phyloP scores from a whole-genome alignment of 2,797 vertebrate genomes.

The Meda fulgida region DNA sequence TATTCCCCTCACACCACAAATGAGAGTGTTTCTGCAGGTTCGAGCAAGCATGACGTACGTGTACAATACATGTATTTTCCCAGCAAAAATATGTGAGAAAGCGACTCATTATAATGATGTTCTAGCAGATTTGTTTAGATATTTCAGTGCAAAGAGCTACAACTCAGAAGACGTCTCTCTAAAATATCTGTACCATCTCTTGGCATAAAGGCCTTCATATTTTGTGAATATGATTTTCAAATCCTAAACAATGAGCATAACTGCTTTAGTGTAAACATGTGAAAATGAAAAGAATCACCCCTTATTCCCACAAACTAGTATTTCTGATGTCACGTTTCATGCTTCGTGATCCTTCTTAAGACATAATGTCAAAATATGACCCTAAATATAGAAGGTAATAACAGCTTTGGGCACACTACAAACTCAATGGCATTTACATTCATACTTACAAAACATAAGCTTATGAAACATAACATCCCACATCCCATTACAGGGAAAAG shows the following conservation, averaged over 20 bases:
- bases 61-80: constrained; percentile 13
- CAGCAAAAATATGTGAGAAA: constrained; percentile 15
- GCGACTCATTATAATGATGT: neutral
- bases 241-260: neutral
- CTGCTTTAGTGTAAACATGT: constrained; percentile 28
- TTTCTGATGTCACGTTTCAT: neutral
- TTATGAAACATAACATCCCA: neutral
- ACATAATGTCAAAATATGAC: neutral
- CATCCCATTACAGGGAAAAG: neutral
- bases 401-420: neutral
- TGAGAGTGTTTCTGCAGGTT: neutral
- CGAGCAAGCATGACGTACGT: neutral
- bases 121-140: neutral
- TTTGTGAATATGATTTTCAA: neutral
- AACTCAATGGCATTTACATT: neutral
- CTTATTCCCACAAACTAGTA: neutral
- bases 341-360: constrained; percentile 1
- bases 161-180: neutral
- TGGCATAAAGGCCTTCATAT: constrained; percentile 22
- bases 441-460: neutral
- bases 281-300: neutral
- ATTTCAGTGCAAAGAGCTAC: constrained; percentile 42
- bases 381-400: neutral
- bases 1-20: neutral
- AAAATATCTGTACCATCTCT: constrained; percentile 16